These are phyloP conservation scores for Hydrozoanthus tunicans DNA, from an alignment of 64 coral and sea anemone genomes.

Conservation along the genomic window DNA sequence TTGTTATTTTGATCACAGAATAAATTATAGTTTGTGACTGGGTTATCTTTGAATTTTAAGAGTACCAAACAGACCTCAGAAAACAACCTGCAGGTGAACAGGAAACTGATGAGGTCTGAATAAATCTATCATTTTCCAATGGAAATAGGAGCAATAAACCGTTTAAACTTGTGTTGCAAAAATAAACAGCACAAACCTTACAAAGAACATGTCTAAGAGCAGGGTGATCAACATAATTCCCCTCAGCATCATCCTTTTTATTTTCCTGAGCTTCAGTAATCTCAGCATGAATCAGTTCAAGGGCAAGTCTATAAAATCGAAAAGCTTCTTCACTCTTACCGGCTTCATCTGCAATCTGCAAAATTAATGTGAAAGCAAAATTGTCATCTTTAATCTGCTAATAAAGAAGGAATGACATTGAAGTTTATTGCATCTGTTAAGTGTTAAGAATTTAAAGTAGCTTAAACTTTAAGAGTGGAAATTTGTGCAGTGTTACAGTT, in stretches of 20 bases:
- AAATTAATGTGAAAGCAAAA: background rate
- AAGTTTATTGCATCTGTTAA: no score
- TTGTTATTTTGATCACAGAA: no score
- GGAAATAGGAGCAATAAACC: background rate
- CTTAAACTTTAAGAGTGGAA: no score
- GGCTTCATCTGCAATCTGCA: constrained; percentile 49
- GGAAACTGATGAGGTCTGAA: background rate
- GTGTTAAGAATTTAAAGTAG: no score
- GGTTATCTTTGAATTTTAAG: no score
- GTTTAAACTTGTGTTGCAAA: no score
- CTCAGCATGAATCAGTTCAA: constrained; percentile 47
- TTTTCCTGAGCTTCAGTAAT: constrained; percentile 17
- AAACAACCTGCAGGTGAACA: background rate
- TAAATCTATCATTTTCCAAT: no score
- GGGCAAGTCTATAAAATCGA: constrained; percentile 10
- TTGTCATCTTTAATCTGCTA: no score
- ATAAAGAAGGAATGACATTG: no score
- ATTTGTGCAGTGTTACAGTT: no score
- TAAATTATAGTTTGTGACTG: no score
- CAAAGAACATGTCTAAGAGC: constrained; percentile 54
- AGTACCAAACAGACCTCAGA: no score
- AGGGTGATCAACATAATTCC: background rate
- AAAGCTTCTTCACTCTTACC: constrained; percentile 12
- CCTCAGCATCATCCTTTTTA: background rate
- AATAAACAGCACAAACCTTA: constrained; percentile 9